Percentiles rank a stretch among this genome's conserved stretches.
Evolutionary conservation across 35 echinoderm and acorn worm species (phyloP).

Genomic region (Diadema setosum): DNA sequence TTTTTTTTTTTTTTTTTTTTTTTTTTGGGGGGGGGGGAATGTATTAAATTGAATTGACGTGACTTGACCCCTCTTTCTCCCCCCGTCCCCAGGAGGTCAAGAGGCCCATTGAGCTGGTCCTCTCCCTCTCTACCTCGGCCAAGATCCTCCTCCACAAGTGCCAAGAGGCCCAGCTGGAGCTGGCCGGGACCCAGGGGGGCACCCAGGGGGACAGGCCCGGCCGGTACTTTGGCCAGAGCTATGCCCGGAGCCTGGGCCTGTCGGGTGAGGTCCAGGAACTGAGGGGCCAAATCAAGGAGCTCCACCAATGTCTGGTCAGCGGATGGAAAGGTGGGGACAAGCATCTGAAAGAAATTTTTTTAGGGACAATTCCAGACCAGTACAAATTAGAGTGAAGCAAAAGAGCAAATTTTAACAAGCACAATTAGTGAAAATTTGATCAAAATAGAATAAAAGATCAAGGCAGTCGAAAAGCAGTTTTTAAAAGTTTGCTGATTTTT

Average conservation of each 20-base stretch:
- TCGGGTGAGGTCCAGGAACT: constrained; percentile 7
- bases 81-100: background rate
- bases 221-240: constrained; percentile 9
- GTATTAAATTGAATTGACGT: too few species aligned
- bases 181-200: constrained; percentile 27
- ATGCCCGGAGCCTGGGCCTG: background rate
- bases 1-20: too few species aligned
- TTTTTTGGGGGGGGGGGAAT: too few species aligned
- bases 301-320: background rate
- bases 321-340: constrained; percentile 5
- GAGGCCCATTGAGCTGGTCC: background rate
- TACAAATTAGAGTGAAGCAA: too few species aligned
- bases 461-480: too few species aligned
- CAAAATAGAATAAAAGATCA: too few species aligned
- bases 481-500: too few species aligned
- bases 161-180: constrained; percentile 54
- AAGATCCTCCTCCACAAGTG: constrained; percentile 54
- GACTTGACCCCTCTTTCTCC: background rate
- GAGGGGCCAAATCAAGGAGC: background rate
- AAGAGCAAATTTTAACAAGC: too few species aligned
- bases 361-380: too few species aligned
- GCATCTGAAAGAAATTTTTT: too few species aligned
- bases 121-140: constrained; percentile 20
- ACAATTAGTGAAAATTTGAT: too few species aligned
- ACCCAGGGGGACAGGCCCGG: constrained; percentile 4